Conservation (phyloP, 2,797 vertebrate genomes). For the Hippoglossus hippoglossus region DNA sequence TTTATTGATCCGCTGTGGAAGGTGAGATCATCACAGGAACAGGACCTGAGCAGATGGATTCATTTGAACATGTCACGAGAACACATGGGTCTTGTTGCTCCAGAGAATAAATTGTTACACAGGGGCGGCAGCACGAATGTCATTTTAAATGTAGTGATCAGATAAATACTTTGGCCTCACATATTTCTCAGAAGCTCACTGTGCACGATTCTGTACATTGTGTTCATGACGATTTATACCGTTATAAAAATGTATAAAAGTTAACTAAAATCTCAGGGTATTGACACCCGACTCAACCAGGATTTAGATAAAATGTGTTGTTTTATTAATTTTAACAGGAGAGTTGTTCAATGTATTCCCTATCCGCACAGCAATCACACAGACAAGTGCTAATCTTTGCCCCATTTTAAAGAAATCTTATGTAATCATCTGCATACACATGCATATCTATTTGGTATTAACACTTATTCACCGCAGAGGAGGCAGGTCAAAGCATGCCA, state of each 20-base stretch:
- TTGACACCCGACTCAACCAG: neutral
- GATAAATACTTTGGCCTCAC: conserved; percentile 34
- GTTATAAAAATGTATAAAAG: neutral
- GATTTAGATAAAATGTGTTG: neutral
- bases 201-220: conserved; percentile 20
- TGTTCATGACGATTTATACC: conserved; percentile 6
- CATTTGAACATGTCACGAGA: conserved; percentile 80
- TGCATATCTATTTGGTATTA: conserved; percentile 73
- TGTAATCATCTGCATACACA: conserved; percentile 59
- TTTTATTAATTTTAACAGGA: conserved; percentile 1
- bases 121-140: conserved; percentile 49
- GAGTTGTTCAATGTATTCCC: conserved; percentile 13
- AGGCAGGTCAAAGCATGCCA: conserved; percentile 77
- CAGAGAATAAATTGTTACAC: conserved; percentile 74
- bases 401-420: conserved; percentile 47
- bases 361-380: conserved; percentile 27
- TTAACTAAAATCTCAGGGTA: conserved; percentile 12
- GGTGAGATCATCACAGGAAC: conserved; percentile 77
- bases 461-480: conserved; percentile 67
- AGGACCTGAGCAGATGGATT: conserved; percentile 82
- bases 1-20: conserved; percentile 84
- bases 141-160: conserved; percentile 59
- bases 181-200: conserved; percentile 30
- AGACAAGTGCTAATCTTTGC: conserved; percentile 25
- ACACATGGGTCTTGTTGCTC: conserved; percentile 79